A percentile compares a stretch with the other conserved stretches of the same genome.
phyloP scores from a whole-genome alignment of 2,888 invertebrate genomes.

The Heteropelma amictum region DNA sequence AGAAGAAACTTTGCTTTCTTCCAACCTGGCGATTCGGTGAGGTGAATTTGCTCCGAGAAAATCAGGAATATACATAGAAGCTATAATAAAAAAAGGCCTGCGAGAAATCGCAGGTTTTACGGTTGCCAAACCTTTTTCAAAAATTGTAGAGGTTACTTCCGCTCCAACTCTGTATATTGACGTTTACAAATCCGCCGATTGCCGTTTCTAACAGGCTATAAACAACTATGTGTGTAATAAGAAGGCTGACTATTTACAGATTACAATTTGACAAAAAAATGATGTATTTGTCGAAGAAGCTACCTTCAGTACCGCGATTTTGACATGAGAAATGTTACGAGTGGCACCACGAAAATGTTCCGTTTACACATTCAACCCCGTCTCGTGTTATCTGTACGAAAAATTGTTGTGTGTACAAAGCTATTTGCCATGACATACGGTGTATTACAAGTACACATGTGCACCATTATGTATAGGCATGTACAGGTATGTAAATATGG shows the following conservation, averaged over 20 bases:
- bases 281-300: slow-evolving; percentile 23
- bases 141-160: too few species aligned
- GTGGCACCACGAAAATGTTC: slow-evolving; percentile 31
- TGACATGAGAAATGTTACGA: slow-evolving; percentile 45
- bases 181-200: neutral
- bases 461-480: neutral
- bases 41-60: too few species aligned
- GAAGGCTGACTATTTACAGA: slow-evolving; percentile 15
- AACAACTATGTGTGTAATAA: slow-evolving; percentile 1
- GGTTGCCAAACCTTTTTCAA: too few species aligned
- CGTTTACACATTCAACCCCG: slow-evolving; percentile 20
- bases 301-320: neutral
- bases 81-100: too few species aligned
- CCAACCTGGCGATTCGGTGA: neutral
- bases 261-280: neutral
- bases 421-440: neutral
- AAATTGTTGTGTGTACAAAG: neutral
- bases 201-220: neutral
- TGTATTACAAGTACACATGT: too few species aligned
- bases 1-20: neutral
- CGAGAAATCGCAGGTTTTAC: too few species aligned
- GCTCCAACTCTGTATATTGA: too few species aligned
- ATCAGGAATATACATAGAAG: too few species aligned
- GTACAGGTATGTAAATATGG: neutral
- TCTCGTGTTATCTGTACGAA: neutral